Evolutionary conservation across 2,113 vertebrate genomes (phyloP), one percentile per base, ranked within the genome.

Genomic region (Suncus etruscus): DNA sequence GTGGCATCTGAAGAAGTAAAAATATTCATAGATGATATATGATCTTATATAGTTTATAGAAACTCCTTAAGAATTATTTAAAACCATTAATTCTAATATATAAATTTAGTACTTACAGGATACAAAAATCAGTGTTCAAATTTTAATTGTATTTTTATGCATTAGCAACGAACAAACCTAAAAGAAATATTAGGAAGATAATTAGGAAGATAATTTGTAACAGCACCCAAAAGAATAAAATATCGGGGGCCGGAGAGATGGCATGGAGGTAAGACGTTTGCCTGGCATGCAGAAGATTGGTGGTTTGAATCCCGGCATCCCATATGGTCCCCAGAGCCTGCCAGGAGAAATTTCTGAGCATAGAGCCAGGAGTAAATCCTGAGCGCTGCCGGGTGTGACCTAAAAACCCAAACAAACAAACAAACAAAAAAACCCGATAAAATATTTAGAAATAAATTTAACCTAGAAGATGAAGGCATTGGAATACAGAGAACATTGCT

Each of bases 381-480:
- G 39, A 39, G 39, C 39, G 39, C 39, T 39, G 39, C 39, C 39
- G 39, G 39, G 39, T 39, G 39, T 39, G 39, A 39, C 39, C 39
- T 5, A 39, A 39, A 39, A 39, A n/a, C n/a, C n/a, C n/a, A n/a
- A 39, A 39, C 39, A 39, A 39, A 39, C 3, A 39, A 5, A 39
- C 3, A 39, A 39, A 39, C 3, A 39, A 39, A 39, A 39, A 39
- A 39, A 39, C 3, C n/a, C n/a, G 5, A 39, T 39, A 86, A 76
- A 86, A 70, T 45, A 72, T 11, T 63, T 81, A 87, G 5, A 0
- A 86, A 83, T 83, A 94, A 86, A 76, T 83, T 91, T 76, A 86
- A 73, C 18, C 27, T 20, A 94, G 22, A 91, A 86, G 9, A 86
- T 2, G 39, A 50, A 2, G 63, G 11, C 10, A 22, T 12, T 65